A percentile compares a stretch with the other conserved stretches of the same genome.
phyloP scores from a whole-genome alignment of 2,888 invertebrate species.

The Rhopalosiphum nymphaeae region DNA sequence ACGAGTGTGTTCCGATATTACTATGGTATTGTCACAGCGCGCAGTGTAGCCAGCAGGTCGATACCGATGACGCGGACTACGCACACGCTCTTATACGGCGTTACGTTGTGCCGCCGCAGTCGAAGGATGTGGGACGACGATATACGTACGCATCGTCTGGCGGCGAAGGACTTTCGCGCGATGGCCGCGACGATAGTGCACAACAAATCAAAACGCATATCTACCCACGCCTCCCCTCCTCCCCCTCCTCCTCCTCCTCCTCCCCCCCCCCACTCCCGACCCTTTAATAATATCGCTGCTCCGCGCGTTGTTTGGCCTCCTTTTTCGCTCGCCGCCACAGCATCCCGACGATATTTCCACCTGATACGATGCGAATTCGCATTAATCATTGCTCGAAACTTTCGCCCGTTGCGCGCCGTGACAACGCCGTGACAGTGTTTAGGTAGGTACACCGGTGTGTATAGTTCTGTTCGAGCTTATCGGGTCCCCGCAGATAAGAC shows the following conservation, averaged over 20 bases:
- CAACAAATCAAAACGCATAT: neutral
- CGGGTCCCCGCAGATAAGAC: conserved; percentile 37
- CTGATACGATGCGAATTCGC: conserved; percentile 19
- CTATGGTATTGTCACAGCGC: neutral
- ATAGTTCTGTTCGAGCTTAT: conserved; percentile 32
- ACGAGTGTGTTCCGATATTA: neutral
- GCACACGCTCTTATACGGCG: neutral
- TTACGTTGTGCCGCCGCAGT: neutral
- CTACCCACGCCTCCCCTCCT: no score
- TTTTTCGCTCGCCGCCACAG: neutral
- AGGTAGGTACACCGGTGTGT: neutral
- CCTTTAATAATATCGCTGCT: neutral
- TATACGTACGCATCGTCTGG: neutral
- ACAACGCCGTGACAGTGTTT: conserved; percentile 37
- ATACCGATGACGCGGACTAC: no score
- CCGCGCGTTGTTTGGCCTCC: neutral
- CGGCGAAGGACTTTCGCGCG: neutral
- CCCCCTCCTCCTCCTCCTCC: no score
- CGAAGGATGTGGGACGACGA: no score
- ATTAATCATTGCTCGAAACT: conserved; percentile 44
- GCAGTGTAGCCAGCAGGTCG: neutral
- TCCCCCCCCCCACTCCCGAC: neutral
- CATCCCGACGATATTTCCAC: conserved; percentile 25
- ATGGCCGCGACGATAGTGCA: neutral
- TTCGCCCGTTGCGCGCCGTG: neutral